These are phyloP conservation scores for Sebastolobus alascanus DNA, from an alignment of 2,797 vertebrate genomes.

Conservation along the genomic window DNA sequence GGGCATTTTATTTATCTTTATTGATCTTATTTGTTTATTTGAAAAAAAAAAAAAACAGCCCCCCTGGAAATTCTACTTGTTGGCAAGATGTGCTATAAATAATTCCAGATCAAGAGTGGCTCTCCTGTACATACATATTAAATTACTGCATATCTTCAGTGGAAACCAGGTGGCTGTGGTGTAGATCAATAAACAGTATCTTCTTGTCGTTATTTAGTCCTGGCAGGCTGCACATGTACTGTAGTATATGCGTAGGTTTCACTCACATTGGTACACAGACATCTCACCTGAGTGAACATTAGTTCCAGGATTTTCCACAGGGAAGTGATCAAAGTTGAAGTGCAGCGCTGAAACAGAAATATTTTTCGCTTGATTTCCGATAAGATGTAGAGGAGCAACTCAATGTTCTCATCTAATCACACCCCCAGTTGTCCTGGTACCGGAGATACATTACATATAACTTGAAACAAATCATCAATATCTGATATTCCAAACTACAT, in stretches of 20 bases:
- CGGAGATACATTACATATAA: neutral
- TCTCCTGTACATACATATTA: conserved; percentile 46
- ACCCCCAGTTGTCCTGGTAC: accelerated
- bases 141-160: conserved; percentile 14
- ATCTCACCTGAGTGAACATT: conserved; percentile 25
- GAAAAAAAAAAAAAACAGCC: conserved; percentile 6
- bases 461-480: neutral
- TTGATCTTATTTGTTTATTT: neutral
- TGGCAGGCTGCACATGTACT: neutral
- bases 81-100: conserved; percentile 34
- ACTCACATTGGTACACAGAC: conserved; percentile 2
- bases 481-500: neutral
- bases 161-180: conserved; percentile 33
- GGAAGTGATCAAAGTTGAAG: conserved; percentile 39
- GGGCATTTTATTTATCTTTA: neutral
- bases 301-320: conserved; percentile 25
- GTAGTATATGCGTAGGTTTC: neutral
- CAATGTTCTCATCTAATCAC: neutral
- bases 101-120: conserved; percentile 43
- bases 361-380: conserved; percentile 10
- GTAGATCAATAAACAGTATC: conserved; percentile 46
- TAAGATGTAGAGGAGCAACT: conserved; percentile 3
- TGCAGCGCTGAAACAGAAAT: conserved; percentile 14
- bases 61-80: conserved; percentile 42
- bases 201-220: neutral